Evolutionary conservation across 2,888 invertebrate species (phyloP), one percentile per base, ranked within the genome.

Genomic region (Polydrusus tereticollis): DNA sequence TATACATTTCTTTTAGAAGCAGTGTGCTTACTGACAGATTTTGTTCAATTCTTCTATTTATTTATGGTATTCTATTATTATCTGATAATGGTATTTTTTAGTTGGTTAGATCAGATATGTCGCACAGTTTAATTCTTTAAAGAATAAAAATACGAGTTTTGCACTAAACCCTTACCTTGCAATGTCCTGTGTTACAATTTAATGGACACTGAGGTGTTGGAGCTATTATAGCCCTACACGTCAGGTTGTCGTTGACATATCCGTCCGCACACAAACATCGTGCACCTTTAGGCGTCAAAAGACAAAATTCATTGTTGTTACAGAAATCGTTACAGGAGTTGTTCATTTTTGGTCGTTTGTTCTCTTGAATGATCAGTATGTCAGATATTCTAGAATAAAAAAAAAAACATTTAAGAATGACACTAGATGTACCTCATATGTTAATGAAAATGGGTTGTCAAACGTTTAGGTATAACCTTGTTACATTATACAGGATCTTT

Each of bases 281-380:
- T 1, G 85, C 83, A 0, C 80, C 82, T 68, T 79, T 79, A 0
- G 84, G 83, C 64, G 81, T 84, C 38, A 86, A 77, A 50, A 86
- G 81, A 81, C 90, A 90, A 77, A 94, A 87, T 41, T 92, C 91
- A 73, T 88, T 89, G 86, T 81, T 72, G 79, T 89, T 88, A 83
- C 94, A 94, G 12, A 87, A 87, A 74, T 85, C 84, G 47, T 82
- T 82, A 82, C 93, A 93, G 14, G 90, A 90, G 84, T 91, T 90
- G 59, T 83, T 83, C 79, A 87, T 83, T 86, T 88, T 84, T 68
- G 87, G 87, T 68, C 88, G 87, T 76, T 91, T 90, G 77, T 90
- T 85, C 71, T 90, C 88, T 81, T 93, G 93, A 33, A 92, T 82
- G 14, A 93, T 88, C 36, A 90, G 85, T 76, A 93, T 87, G 80